Conservation (phyloP, 2,797 vertebrate genomes). For the Crocodylus rhombifer region DNA sequence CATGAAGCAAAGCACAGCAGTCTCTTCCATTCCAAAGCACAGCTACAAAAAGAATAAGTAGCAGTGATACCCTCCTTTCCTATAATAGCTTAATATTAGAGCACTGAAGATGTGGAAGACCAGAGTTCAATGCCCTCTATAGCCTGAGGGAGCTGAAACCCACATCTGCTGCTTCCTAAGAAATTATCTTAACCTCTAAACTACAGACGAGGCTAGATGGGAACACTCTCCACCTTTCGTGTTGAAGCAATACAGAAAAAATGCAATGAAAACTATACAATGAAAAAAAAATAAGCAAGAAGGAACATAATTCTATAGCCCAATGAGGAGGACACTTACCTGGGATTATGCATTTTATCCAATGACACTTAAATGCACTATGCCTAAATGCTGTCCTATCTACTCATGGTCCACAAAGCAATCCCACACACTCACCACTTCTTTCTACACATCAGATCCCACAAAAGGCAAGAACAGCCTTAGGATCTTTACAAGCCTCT, state of each 20-base stretch:
- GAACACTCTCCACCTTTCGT: neutral
- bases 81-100: no score
- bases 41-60: no score
- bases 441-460: neutral
- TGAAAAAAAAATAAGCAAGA: neutral
- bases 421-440: neutral
- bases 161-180: neutral
- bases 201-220: neutral
- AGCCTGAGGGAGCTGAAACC: neutral
- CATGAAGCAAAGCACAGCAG: no score
- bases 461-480: neutral
- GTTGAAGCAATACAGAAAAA: neutral
- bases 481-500: neutral
- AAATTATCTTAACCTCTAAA: neutral
- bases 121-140: neutral
- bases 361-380: no score
- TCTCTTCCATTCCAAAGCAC: no score
- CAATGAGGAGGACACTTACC: rapidly evolving
- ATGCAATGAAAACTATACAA: neutral
- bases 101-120: no score
- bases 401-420: rapidly evolving
- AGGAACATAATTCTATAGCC: neutral
- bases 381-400: neutral
- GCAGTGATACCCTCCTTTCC: no score
- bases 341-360: neutral